Evolutionary conservation across 2,113 vertebrate genomes (phyloP), one percentile per base, ranked within the genome.

Genomic region (Tetrax tetrax): DNA sequence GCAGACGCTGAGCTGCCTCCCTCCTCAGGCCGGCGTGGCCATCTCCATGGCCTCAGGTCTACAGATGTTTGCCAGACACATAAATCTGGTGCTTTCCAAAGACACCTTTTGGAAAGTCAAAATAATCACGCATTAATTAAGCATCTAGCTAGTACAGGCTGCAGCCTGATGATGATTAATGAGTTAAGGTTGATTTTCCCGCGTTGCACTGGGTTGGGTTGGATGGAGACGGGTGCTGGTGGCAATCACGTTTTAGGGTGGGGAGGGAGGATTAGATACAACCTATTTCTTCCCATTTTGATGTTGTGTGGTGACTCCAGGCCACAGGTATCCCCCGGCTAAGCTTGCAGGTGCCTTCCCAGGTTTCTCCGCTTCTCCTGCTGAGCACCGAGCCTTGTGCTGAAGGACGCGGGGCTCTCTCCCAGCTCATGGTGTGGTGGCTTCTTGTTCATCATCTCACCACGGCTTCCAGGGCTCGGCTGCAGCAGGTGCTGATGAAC

Each of bases 121-220:
- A 86, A 47, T 16, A 28, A 75, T 92, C 56, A 78, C 6, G 7
- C 18, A 18, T n/a, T 66, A 75, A 64, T 88, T 66, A 90, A 87
- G 50, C 48, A 48, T 68, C n/a, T 51, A n/a, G 68, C 81, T 78
- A 35, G 29, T 48, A 50, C 4, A 4, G 45, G n/a, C 89, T 75
- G 50, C 29, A 41, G 72, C 83, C 59, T 1, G 3, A 77, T 64
- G 80, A 33, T 2, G 2, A 7, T 68, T 53, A 29, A 35, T 3
- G 29, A 89, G 90, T 95, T 96, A 95, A 94, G 82, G 51, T 5
- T 93, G 96, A 91, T 95, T 91, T 82, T 89, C 91, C 90, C 76
- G 4, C 28, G 2, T 84, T 64, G n/a, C 5, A 13, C 65, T 95
- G 60, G 45, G 79, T 89, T 88, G 77, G 86, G 64, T 57, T 82